Percentiles rank a stretch among this genome's conserved stretches.
These are phyloP conservation scores for Mastomys coucha DNA, from an alignment of 2,113 vertebrate genomes.

Conservation along the genomic window DNA sequence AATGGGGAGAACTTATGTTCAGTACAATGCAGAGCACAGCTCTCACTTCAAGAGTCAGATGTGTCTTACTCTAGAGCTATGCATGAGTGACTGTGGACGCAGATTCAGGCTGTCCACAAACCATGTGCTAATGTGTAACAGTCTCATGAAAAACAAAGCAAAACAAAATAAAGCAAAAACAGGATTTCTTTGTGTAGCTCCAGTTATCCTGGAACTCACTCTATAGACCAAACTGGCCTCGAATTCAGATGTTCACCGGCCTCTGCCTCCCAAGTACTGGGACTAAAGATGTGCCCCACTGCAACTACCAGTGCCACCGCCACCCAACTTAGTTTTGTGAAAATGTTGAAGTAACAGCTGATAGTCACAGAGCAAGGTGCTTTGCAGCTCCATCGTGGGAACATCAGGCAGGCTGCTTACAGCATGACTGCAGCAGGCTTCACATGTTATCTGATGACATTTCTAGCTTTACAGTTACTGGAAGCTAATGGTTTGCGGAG, in stretches of 20 bases:
- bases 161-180: too few species aligned
- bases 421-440: background rate
- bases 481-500: too few species aligned
- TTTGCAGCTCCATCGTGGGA: background rate
- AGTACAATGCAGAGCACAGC: background rate
- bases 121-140: background rate
- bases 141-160: background rate
- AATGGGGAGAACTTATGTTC: background rate
- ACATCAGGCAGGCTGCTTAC: too few species aligned
- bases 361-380: background rate
- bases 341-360: background rate
- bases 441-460: background rate
- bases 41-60: background rate
- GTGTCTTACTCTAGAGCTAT: background rate
- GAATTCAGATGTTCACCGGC: background rate
- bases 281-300: background rate
- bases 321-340: background rate
- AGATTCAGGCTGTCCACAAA: background rate
- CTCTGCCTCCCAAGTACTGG: background rate
- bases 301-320: background rate
- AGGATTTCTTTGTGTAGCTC: background rate
- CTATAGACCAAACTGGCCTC: background rate
- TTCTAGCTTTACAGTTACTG: background rate
- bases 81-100: background rate
- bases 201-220: background rate